Conservation (phyloP, 2,888 invertebrate species). For the Aspidiotus destructor region DNA sequence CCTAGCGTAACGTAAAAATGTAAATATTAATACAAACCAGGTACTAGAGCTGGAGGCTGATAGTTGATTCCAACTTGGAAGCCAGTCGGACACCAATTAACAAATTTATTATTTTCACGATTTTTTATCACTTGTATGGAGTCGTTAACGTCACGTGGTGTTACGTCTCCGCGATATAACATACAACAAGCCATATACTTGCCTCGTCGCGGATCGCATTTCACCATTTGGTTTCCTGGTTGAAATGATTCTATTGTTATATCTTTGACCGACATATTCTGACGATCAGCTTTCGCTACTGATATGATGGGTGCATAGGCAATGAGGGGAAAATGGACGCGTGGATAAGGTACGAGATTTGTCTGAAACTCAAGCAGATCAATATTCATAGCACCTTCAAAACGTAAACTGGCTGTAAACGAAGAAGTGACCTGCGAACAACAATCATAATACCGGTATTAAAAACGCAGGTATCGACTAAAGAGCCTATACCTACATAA, state of each 20-base stretch:
- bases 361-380: conserved; percentile 54
- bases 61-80: conserved; percentile 32
- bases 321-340: conserved; percentile 41
- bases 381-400: conserved; percentile 67
- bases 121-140: conserved; percentile 35
- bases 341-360: conserved; percentile 45
- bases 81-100: conserved; percentile 32
- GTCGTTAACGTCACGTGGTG: conserved; percentile 36
- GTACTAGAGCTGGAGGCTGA: conserved; percentile 31
- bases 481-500: background rate
- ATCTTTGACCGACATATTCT: conserved; percentile 66
- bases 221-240: conserved; percentile 81
- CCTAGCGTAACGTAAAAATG: no score
- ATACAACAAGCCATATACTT: conserved; percentile 32
- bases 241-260: conserved; percentile 84
- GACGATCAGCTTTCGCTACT: conserved; percentile 62
- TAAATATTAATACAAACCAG: conserved; percentile 8
- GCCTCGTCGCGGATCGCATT: conserved; percentile 55
- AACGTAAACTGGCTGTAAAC: conserved; percentile 76
- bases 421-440: conserved; percentile 49
- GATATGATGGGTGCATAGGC: conserved; percentile 65
- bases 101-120: conserved; percentile 32
- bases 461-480: background rate
- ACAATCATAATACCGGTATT: background rate
- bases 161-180: conserved; percentile 41